Evolutionary conservation across 2,888 invertebrate genomes (phyloP).

Genomic region (Apeira syringaria): DNA sequence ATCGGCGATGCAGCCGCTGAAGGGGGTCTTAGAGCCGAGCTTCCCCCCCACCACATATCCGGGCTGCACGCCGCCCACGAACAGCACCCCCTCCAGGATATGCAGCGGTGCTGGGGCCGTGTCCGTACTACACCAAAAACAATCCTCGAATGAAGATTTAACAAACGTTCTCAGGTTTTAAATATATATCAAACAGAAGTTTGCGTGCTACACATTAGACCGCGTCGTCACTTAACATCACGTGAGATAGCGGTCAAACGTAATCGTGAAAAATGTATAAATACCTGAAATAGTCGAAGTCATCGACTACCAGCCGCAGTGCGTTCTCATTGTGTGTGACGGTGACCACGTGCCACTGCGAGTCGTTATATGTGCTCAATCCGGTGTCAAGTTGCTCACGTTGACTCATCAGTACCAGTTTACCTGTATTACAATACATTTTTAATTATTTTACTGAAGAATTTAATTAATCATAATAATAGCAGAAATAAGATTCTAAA

Average conservation of each 20-base stretch:
- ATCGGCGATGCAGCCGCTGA: slow-evolving; percentile 96
- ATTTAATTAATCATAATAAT: too few species aligned
- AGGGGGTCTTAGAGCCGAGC: slow-evolving; percentile 85
- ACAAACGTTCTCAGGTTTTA: too few species aligned
- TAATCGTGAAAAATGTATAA: too few species aligned
- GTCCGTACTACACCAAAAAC: slow-evolving; percentile 70
- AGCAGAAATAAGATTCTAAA: too few species aligned
- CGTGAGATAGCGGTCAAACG: too few species aligned
- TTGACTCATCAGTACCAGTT: slow-evolving; percentile 87
- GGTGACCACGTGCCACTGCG: slow-evolving; percentile 97
- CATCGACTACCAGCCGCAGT: slow-evolving; percentile 93
- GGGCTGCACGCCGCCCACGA: slow-evolving; percentile 93
- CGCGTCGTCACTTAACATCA: too few species aligned
- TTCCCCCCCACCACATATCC: slow-evolving; percentile 80
- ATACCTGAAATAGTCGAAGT: slow-evolving; percentile 86
- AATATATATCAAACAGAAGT: too few species aligned
- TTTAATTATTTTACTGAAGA: too few species aligned
- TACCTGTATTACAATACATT: slow-evolving; percentile 49
- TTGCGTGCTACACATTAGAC: too few species aligned
- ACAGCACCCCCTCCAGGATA: slow-evolving; percentile 88
- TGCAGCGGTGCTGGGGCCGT: slow-evolving; percentile 83
- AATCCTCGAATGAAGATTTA: too few species aligned
- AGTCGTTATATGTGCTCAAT: slow-evolving; percentile 89
- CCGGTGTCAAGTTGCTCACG: slow-evolving; percentile 86
- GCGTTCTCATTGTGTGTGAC: slow-evolving; percentile 88